Base-by-base conservation (phyloP, 2,797 vertebrate genomes). In the Apogon talboti region DNA sequence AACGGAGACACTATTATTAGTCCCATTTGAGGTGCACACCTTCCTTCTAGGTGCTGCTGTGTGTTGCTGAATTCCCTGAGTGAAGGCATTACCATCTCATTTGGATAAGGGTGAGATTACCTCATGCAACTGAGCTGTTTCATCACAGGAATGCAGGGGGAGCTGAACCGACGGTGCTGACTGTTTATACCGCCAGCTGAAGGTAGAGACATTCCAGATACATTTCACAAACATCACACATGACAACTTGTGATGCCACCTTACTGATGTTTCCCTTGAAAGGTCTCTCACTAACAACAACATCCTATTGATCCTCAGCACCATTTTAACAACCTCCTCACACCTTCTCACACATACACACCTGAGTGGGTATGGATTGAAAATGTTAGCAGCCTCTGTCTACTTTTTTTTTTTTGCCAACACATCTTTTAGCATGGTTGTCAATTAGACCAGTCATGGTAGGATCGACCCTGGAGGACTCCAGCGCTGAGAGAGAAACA, bases 171-270 rank as follows among this genome's bases (percentile, higher is more conserved):
- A 75, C 61, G 58, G 71, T 71, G 78, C 72, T 69, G 79, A 85
- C 75, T 87, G 76, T 86, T 82, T 74, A 70, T 69, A 75, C 81
- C 67, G 51, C 72, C 79, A 30, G 70, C 78, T 58, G 69, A 52
- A 82, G 74, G 66, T 52, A 78, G 69, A 85, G 78, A 44, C 78
- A 60, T 78, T 61, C 66, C 78, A 67, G 72, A 88, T 84, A 68
- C 80, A 71, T 89, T 82, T 88, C 83, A 74, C 75, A 21, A 84
- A 86, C 87, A 89, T 91, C 89, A 86, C 87, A 86, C 90, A 68
- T 92, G 83, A 89, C 89, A 90, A 90, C 85, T 84, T 88, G 90
- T 81, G 87, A 89, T 91, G 82, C 76, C 91, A 91, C 87, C 79
- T 92, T 44, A 75, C 71, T 83, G 78, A 80, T 89, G 87, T 85